A percentile compares a stretch with the other conserved stretches of the same genome.
These are phyloP conservation scores for Noctua janthina DNA, from an alignment of 2,888 invertebrate species.

Conservation along the genomic window DNA sequence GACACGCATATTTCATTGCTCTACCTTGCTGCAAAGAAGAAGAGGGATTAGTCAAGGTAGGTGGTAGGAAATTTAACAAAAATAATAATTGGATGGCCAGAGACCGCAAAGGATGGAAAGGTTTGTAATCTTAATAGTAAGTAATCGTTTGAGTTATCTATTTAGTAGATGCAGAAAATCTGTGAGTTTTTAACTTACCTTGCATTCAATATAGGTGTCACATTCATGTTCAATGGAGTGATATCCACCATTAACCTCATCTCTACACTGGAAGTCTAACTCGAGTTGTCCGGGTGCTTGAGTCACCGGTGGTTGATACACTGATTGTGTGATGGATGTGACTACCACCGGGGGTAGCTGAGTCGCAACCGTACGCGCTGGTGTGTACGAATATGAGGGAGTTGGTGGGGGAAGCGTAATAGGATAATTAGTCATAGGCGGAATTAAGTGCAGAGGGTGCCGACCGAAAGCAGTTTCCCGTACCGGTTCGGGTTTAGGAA, in stretches of 20 bases:
- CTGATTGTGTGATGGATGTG: background rate
- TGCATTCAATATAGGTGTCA: conserved; percentile 92
- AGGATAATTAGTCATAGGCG: background rate
- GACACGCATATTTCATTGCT: conserved; percentile 92
- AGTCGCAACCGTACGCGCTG: conserved; percentile 14
- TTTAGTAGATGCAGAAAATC: background rate
- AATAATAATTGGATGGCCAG: background rate
- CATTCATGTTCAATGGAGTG: conserved; percentile 91
- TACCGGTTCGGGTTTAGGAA: conserved; percentile 38
- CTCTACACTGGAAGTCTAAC: conserved; percentile 61
- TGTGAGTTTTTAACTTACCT: conserved; percentile 72
- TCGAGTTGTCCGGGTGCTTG: conserved; percentile 17
- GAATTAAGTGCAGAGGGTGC: background rate
- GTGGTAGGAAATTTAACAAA: background rate
- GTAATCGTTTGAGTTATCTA: background rate
- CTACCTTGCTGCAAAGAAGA: conserved; percentile 87
- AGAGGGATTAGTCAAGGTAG: background rate
- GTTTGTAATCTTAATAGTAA: background rate
- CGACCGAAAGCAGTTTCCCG: conserved; percentile 39
- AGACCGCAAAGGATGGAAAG: background rate
- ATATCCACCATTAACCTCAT: conserved; percentile 64
- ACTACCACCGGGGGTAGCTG: conserved; percentile 3
- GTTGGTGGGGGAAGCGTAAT: conserved; percentile 13
- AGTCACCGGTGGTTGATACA: conserved; percentile 7
- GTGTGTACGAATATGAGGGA: conserved; percentile 18